Base-by-base conservation (phyloP, 2,797 vertebrate species). In the Poecilia velifera region DNA sequence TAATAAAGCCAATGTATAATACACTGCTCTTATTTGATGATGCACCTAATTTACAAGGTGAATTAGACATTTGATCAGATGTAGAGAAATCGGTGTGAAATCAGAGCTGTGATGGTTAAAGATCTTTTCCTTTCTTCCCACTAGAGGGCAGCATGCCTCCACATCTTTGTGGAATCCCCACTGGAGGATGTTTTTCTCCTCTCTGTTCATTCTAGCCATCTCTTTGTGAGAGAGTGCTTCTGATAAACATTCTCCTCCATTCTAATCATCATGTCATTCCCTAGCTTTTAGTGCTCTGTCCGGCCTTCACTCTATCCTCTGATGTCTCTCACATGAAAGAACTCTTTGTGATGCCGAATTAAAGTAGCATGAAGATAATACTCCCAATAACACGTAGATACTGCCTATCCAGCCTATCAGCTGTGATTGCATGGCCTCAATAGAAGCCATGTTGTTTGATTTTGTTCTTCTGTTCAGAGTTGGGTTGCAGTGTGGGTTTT, bases 231-330 rank as follows among this genome's bases (percentile, higher is more conserved):
- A 91, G 90, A 93, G 92, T 93, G 87, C 88, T 88, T 91, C 90
- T 94, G 89, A 93, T 92, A 94, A 96, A 95, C 94, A 93, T 93
- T 89, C 91, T 89, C 91, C 89, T 92, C 90, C 86, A 91, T 94
- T 93, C 92, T 94, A 94, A 94, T 95, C 94, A 95, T 93, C 94
- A 90, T 95, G 94, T 94, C 94, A 93, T 94, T 93, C 91, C 89
- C 90, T 83, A 87, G 93, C 93, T 95, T 94, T 95, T 94, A 95
- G 93, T 93, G 89, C 90, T 91, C 88, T 86, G 91, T 94, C 92
- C 91, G 82, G 92, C 93, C 93, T 91, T 93, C 90, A 79, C 87
- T 94, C 80, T 88, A 89, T 94, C 89, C 90, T 88, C 92, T 90
- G 91, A 90, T 92, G 93, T 93, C 88, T 91, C 84, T 90, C 92